Evolutionary conservation across 2,113 vertebrate species (phyloP), one percentile per base, ranked within the genome.

Genomic region (Laticauda colubrina): DNA sequence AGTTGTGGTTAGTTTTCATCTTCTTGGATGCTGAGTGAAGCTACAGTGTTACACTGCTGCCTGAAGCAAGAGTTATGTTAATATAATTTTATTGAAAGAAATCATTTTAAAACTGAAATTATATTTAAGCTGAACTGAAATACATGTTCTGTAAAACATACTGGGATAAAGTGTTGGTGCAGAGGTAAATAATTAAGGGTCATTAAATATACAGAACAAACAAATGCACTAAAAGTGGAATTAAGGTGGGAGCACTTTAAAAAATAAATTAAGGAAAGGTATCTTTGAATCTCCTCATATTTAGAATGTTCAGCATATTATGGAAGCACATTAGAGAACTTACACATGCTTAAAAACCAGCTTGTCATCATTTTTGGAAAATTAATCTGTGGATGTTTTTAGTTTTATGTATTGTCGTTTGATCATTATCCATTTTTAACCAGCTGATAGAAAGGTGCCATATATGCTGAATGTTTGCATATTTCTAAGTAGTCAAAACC

Each of bases 81-180:
- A 90, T 86, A 86, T 18, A 95, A 9, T 45, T 45, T 81, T 87
- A 89, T 39, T 89, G 26, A 18, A 59, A 93, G 53, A 59, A 10
- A 69, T 93, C n/a, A 93, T 69, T 75, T 92, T 90, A 90, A 93
- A 90, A 8, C 26, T 59, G 86, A 93, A 93, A 93, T 2, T 87
- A n/a, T 43, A 9, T 4, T 96, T 90, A 91, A 94, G 85, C 29
- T 26, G 34, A n/a, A 59, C 56, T 51, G 56, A 91, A 94, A 61
- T 11, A 88, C 94, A 45, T n/a, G 0, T 51, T 85, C 59, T 57
- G 9, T 48, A 15, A 87, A 64, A 87, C 45, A 53, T 87, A 21
- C 1, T 90, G 0, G 11, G 6, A n/a, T 48, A 88, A 86, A n/a
- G 1, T 39, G 53, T 14, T 85, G 39, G 54, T 57, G 48, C 9